These are phyloP conservation scores for Pithys albifrons DNA, from an alignment of 2,113 vertebrate species.

Conservation along the genomic window DNA sequence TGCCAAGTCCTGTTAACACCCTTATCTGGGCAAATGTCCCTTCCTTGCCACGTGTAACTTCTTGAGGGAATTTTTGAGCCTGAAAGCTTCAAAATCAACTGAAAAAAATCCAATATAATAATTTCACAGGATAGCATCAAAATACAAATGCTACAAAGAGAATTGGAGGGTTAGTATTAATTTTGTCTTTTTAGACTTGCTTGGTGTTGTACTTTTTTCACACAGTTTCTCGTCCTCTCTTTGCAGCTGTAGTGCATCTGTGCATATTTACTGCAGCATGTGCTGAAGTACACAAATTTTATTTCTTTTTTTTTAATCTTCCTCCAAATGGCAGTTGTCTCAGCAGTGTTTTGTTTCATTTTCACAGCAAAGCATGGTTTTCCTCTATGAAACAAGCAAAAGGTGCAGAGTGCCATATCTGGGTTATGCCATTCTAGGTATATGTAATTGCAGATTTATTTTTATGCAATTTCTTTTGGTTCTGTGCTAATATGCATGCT, in stretches of 20 bases:
- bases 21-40: background rate
- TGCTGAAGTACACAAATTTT: background rate
- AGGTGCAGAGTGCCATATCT: background rate
- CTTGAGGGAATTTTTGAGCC: background rate
- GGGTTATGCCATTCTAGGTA: background rate
- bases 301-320: background rate
- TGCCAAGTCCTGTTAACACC: background rate
- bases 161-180: background rate
- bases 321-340: background rate
- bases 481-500: background rate
- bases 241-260: background rate
- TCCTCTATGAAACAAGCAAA: background rate
- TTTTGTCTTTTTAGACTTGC: background rate
- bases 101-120: background rate
- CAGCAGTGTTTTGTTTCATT: background rate
- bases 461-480: background rate
- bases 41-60: background rate
- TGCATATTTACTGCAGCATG: background rate
- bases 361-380: background rate
- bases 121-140: background rate
- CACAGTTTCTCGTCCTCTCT: background rate
- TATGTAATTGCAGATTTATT: background rate
- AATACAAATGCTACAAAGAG: background rate
- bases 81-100: background rate
- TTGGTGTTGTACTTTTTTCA: background rate